Base-by-base conservation (phyloP, 1,140 invertebrate species). In the Magallana ariakensis region DNA sequence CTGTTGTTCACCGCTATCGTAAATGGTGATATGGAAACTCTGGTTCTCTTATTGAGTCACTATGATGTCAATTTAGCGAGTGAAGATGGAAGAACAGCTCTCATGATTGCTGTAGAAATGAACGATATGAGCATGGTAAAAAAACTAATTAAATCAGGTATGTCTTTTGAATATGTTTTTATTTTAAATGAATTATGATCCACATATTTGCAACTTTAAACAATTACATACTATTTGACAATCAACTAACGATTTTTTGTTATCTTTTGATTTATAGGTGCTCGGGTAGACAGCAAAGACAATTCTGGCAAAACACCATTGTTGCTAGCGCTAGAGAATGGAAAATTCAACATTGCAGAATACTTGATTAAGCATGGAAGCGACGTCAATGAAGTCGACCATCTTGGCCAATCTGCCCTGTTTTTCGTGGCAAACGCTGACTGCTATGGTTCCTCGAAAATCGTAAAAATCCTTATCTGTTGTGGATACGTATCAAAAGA, bases 41-140 rank as follows among this genome's bases (percentile, higher is more conserved):
- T 75, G 7, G 5, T 13, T 10, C 5, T 75, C 8, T 22, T 75
- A 11, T 9, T 75, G 2, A 0, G 2, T 11, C 33, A 75, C 2
- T 19, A 6, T 56, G 81, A 87, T 53, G 80, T 83, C 26, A n/a
- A 83, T 54, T 56, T 87, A 15, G 80, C 66, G 11, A 58, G 83
- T 57, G 60, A 54, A 1, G 66, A 83, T 75, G 80, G 85, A 13
- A 80, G 82, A 53, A 56, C 85, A 10, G 57, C 80, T 22, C 13
- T 87, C 10, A 83, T 87, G 58, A 66, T 70, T 26, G 85, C 85
- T 3, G 53, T 80, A 10, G 66, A 83, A 58, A 82, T 87, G 58
- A 62, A 83, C 81, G 85, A 87, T 46, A 54, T 87, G 11, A 16
- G 57, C n/a, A 87, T 87, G 11, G 60, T 87, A 4, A 87, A 87